Percentiles rank a stretch among this genome's conserved stretches.
Evolutionary conservation across 2,888 invertebrate genomes (phyloP).

Genomic region (Dasypogon diadema): DNA sequence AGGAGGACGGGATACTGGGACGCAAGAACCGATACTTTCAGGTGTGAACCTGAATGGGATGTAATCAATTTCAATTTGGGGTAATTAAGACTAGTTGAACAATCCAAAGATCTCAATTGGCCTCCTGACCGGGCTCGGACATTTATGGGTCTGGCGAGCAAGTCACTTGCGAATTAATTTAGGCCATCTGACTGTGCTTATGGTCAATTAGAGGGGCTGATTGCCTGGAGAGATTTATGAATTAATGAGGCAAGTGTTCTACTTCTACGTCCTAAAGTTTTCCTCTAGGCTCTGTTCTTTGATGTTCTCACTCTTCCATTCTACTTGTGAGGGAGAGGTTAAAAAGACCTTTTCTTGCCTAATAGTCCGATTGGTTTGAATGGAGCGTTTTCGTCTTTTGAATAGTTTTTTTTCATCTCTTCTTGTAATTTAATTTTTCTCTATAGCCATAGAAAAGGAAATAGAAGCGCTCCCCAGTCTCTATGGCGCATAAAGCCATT

Average conservation of each 20-base stretch:
- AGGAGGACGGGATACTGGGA: too few species aligned
- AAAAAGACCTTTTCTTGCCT: too few species aligned
- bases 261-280: too few species aligned
- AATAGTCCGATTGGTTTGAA: too few species aligned
- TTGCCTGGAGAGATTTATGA: too few species aligned
- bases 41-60: conserved; percentile 15
- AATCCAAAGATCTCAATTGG: not conserved
- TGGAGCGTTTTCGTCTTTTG: too few species aligned
- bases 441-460: not conserved
- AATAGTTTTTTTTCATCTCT: too few species aligned
- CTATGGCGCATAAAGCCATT: conserved; percentile 1
- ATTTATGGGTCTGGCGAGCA: not conserved
- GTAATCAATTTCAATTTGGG: conserved; percentile 42
- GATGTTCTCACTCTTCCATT: too few species aligned
- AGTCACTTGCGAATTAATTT: not conserved
- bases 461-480: not conserved
- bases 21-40: not conserved
- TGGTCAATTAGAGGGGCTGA: not conserved
- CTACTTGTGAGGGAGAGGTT: too few species aligned
- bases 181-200: not conserved
- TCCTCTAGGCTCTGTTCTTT: too few species aligned
- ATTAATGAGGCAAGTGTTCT: too few species aligned
- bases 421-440: too few species aligned
- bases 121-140: not conserved
- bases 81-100: conserved; percentile 28